Base-by-base conservation (phyloP, 2,888 invertebrate species). In the Metalampra italica region DNA sequence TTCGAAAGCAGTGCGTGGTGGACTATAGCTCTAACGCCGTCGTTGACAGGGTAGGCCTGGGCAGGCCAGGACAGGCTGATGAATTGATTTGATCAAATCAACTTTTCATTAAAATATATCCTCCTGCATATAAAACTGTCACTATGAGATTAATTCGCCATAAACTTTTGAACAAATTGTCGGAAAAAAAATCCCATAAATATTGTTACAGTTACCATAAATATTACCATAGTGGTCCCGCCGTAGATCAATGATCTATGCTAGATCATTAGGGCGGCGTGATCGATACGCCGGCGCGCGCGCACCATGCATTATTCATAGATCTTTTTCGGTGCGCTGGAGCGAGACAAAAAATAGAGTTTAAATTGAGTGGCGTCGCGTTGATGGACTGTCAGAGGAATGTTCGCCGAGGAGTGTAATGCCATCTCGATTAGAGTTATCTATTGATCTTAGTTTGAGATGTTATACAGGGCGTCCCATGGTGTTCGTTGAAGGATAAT, bases 191-290 rank as follows among this genome's bases (percentile, higher is more conserved):
- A 22, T 22, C 22, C 38, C 13, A 7, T 40, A 14, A 22, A 22
- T 9, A 14, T 9, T 12, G 42, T 12, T n/a, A 9, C 9, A 29
- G 42, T 29, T 13, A 42, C 30, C 9, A 8, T 42, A 12, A 32
- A 29, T 29, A 36, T 44, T 15, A 34, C 38, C 39, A 45, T 29
- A 45, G 38, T 52, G 45, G 50, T 53, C 51, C 47, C 47, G 49
- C 53, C 51, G 59, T 64, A 59, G 62, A 69, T 68, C 66, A 65
- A 55, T 55, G 55, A 62, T 64, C 59, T 62, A 68, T 54, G 51
- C 53, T 52, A 53, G 55, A 64, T 65, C 57, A 62, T 62, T 64
- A 59, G 46, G 49, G 54, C 54, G 51, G 50, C 38, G 39, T 58
- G 59, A 54, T 58, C 58, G 55, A 54, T 55, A 36, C 48, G 41